Base-by-base conservation (phyloP, 2,797 vertebrate genomes). In the Notolabrus celidotus region DNA sequence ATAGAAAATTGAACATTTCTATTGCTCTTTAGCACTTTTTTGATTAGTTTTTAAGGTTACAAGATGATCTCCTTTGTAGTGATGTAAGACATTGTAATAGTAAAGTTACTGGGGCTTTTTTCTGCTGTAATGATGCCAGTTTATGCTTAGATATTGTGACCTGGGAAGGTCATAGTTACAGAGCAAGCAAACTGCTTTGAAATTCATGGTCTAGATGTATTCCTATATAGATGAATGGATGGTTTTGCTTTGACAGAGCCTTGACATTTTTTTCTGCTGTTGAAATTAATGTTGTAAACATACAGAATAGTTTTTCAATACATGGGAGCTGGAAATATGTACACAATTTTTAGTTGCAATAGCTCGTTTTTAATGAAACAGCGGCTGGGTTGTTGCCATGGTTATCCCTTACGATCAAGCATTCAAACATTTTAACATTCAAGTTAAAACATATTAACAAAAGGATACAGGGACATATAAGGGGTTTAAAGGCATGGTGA, bases 401-500 rank as follows among this genome's bases (percentile, higher is more conserved):
- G 23, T 56, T 62, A 54, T 50, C 46, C 64, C 39, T 17, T 17
- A 38, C 42, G 11, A 42, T 66, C 14, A 52, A 49, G 7, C n/a
- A 17, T 22, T 11, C 67, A 66, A 67, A 41, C 57, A 0, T 15
- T n/a, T n/a, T n/a, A n/a, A n/a, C n/a, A n/a, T n/a, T n/a, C n/a
- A 33, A 1, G 2, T 36, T 36, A 36, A 36, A 12, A 10, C 34
- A 42, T 23, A 12, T 1, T 19, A 29, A 53, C 2, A 29, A 2
- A 61, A 36, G 22, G 15, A 38, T 46, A 33, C 19, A 47, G 1
- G 2, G 23, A 38, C 20, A 55, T 61, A 22, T 53, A 17, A 43
- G 67, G 52, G 46, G 61, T 55, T 41, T 41, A 23, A 53, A 74
- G 41, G 19, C 10, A 39, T 75, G 66, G 81, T 77, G 72, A 60